Conservation (phyloP, 2,888 invertebrate genomes). For the Blastobasis lacticolella region DNA sequence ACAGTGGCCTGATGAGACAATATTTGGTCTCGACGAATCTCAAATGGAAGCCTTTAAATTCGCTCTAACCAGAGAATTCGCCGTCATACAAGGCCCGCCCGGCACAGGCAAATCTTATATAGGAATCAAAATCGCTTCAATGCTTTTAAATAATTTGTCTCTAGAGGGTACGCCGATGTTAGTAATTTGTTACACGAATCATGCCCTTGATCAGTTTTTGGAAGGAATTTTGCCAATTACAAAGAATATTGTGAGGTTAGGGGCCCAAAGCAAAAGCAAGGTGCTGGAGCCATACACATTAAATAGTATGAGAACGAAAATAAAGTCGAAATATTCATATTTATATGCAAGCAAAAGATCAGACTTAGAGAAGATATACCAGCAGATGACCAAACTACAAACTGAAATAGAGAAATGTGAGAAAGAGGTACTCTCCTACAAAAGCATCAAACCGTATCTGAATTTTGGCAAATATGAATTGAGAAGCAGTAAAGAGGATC, state of each 20-base stretch:
- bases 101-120: conserved; percentile 91
- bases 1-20: conserved; percentile 60
- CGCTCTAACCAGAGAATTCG: conserved; percentile 81
- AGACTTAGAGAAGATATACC: conserved; percentile 43
- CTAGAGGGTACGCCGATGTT: conserved; percentile 79
- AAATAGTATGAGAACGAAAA: conserved; percentile 41
- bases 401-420: conserved; percentile 57
- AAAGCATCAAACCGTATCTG: conserved; percentile 36
- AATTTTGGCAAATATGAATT: conserved; percentile 31
- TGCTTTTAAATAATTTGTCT: conserved; percentile 76
- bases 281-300: conserved; percentile 69
- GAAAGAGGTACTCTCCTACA: conserved; percentile 44
- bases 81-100: conserved; percentile 89
- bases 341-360: conserved; percentile 42
- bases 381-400: conserved; percentile 49
- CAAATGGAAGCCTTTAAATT: conserved; percentile 80
- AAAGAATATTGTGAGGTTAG: conserved; percentile 77
- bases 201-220: conserved; percentile 90
- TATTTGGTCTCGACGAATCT: conserved; percentile 75
- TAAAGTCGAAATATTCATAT: conserved; percentile 51
- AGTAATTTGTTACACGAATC: conserved; percentile 88
- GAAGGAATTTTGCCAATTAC: conserved; percentile 78
- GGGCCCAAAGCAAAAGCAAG: conserved; percentile 78
- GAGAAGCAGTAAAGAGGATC: conserved; percentile 38
- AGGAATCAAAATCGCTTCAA: conserved; percentile 82